Base-by-base conservation (phyloP, 2,888 invertebrate species). In the Arge pagana region DNA sequence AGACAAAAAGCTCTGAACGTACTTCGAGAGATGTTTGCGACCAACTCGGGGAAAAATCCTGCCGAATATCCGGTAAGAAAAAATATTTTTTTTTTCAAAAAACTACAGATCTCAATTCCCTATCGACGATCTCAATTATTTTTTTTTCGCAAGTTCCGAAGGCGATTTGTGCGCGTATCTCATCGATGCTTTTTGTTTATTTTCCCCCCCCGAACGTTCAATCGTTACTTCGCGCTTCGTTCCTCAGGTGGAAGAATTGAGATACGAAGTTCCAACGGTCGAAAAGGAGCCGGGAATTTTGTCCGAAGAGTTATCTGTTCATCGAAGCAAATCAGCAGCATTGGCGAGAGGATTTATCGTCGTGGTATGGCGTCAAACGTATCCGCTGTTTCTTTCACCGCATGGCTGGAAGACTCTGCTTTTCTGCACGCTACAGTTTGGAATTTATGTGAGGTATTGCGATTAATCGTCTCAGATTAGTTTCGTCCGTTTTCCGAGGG, bases 1-100 rank as follows among this genome's bases (percentile, higher is more conserved):
- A 61, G 63, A 15, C 49, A 56, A 13, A 63, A 68, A 31, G 70
- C 72, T n/a, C 55, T 71, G 7, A 24, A 51, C 10, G 62, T 72
- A 7, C 57, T 73, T 26, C 52, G 58, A 31, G 45, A 54, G 13
- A 61, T 72, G 21, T 64, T 54, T 48, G 30, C 41, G 13, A 24
- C 30, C 18, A 60, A 60, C 48, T 51, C 51, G 4, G 52, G 53
- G 7, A 43, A 48, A 4, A 40, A 24, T n/a, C 15, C 19, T 3
- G 51, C 48, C 30, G 33, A 56, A 4, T 60, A 58, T 36, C 60
- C 60, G 23, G 58, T 57, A 33, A 21, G 33, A 24, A 11, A 6
- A n/a, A n/a, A n/a, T n/a, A n/a, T n/a, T n/a, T n/a, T n/a, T n/a
- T n/a, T n/a, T n/a, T n/a, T n/a, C n/a, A n/a, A n/a, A n/a, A n/a